Percentiles rank a stretch among this genome's conserved stretches.
Conservation (phyloP, 1,140 invertebrate species). For the Drosophila kikkawai region DNA sequence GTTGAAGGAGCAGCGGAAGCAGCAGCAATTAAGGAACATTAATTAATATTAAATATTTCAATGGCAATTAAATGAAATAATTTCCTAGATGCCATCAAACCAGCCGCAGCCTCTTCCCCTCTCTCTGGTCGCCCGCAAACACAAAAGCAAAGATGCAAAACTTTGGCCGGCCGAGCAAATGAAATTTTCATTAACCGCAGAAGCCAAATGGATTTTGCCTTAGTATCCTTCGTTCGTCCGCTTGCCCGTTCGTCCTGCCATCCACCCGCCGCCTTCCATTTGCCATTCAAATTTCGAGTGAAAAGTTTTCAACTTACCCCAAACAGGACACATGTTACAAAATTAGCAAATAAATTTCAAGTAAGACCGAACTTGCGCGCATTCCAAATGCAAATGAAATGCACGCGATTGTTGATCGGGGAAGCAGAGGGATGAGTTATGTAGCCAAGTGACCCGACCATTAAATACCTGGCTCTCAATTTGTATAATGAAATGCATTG, state of each 20-base stretch:
- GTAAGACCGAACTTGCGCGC: slow-evolving; percentile 57
- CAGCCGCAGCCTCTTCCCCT: slow-evolving; percentile 36
- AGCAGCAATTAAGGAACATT: slow-evolving; percentile 76
- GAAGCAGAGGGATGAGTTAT: neutral
- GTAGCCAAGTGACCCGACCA: neutral
- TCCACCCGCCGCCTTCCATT: slow-evolving; percentile 20
- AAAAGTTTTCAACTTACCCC: slow-evolving; percentile 73
- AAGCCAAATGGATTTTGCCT: slow-evolving; percentile 72
- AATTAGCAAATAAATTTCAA: slow-evolving; percentile 81
- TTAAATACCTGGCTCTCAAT: neutral
- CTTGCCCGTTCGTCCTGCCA: neutral
- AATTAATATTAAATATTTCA: slow-evolving; percentile 84
- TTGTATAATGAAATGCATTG: no score
- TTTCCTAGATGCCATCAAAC: slow-evolving; percentile 52
- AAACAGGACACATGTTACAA: slow-evolving; percentile 79
- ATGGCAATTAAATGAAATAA: slow-evolving; percentile 77
- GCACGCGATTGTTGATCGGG: slow-evolving; percentile 74
- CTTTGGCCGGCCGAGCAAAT: slow-evolving; percentile 57
- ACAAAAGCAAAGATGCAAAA: slow-evolving; percentile 30
- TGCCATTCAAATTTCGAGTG: slow-evolving; percentile 64
- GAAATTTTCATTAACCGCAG: slow-evolving; percentile 80
- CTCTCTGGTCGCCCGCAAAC: slow-evolving; percentile 12
- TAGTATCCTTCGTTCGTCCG: slow-evolving; percentile 17
- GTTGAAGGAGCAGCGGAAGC: slow-evolving; percentile 41
- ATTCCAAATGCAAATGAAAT: slow-evolving; percentile 79